A percentile compares a stretch with the other conserved stretches of the same genome.
These are phyloP conservation scores for Ypsolopha sequella DNA, from an alignment of 2,888 invertebrate genomes.

Conservation along the genomic window DNA sequence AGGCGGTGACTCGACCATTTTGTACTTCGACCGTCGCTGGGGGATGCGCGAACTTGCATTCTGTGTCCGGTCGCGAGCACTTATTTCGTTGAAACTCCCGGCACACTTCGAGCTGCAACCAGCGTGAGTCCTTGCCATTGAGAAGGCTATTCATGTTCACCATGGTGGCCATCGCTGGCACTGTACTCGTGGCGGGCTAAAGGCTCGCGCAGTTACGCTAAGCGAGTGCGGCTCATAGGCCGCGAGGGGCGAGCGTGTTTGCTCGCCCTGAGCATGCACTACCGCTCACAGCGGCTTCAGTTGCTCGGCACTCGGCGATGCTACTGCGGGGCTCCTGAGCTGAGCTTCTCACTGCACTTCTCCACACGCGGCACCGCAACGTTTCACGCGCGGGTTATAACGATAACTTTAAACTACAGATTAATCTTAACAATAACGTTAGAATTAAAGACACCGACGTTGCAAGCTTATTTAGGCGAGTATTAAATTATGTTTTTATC, in stretches of 20 bases:
- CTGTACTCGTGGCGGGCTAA: constrained; percentile 35
- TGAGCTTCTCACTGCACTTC: constrained; percentile 35
- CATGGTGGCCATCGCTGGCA: constrained; percentile 82
- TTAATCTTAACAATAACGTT: constrained; percentile 62
- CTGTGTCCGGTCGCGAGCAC: constrained; percentile 98
- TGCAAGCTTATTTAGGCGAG: constrained; percentile 68
- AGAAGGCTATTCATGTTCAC: constrained; percentile 97
- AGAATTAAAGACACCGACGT: constrained; percentile 67
- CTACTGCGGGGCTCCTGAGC: constrained; percentile 16
- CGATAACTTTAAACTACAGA: constrained; percentile 40
- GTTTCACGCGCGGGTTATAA: constrained; percentile 25
- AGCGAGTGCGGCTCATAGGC: constrained; percentile 66
- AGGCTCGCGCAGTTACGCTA: constrained; percentile 56
- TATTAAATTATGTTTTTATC: constrained; percentile 61
- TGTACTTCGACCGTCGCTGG: constrained; percentile 99
- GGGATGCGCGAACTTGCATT: constrained; percentile 99
- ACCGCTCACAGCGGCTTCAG: constrained; percentile 23
- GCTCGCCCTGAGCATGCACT: constrained; percentile 54
- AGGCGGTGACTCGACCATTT: constrained; percentile 99
- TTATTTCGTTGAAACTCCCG: constrained; percentile 99
- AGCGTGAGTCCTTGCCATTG: constrained; percentile 99
- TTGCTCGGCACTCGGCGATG: constrained; percentile 12
- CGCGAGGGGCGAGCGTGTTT: constrained; percentile 52
- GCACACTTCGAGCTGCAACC: constrained; percentile 99
- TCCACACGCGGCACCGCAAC: constrained; percentile 37